These are phyloP conservation scores for Psophia crepitans DNA, from an alignment of 2,113 vertebrate genomes.

Conservation along the genomic window DNA sequence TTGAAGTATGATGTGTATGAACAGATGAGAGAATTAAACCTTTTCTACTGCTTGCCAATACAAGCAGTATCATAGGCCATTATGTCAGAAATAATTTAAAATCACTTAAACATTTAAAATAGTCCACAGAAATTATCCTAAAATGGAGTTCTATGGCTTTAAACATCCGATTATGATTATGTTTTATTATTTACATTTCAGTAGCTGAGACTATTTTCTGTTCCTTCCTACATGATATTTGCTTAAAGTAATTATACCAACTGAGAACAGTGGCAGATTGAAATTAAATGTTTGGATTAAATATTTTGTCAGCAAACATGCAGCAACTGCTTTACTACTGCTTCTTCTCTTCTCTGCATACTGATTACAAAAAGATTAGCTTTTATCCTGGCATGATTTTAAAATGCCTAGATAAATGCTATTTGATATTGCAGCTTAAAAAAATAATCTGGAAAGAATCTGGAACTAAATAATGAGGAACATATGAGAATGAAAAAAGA, in stretches of 20 bases:
- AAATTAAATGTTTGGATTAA: constrained; percentile 87
- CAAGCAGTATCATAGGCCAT: neutral
- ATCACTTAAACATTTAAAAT: constrained; percentile 70
- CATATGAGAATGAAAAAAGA: neutral
- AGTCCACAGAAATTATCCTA: constrained; percentile 55
- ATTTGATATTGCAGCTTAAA: constrained; percentile 59
- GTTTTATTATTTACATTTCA: constrained; percentile 79
- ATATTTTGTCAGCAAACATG: constrained; percentile 87
- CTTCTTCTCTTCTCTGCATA: constrained; percentile 76
- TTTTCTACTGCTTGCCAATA: neutral
- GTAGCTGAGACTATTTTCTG: constrained; percentile 65
- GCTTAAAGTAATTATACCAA: constrained; percentile 81
- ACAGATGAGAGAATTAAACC: neutral
- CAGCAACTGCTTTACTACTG: constrained; percentile 77
- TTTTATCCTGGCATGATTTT: constrained; percentile 75
- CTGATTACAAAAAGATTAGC: constrained; percentile 81
- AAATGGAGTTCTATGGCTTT: constrained; percentile 64
- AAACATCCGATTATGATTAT: constrained; percentile 66
- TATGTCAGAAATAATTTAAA: constrained; percentile 64
- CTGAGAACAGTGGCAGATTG: constrained; percentile 86
- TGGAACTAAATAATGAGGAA: constrained; percentile 14
- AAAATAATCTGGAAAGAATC: constrained; percentile 9
- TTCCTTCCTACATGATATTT: constrained; percentile 74
- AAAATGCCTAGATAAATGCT: constrained; percentile 73
- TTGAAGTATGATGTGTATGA: neutral